Evolutionary conservation across 2,888 invertebrate species (phyloP), one percentile per base, ranked within the genome.

Genomic region (Metopia argyrocephala): DNA sequence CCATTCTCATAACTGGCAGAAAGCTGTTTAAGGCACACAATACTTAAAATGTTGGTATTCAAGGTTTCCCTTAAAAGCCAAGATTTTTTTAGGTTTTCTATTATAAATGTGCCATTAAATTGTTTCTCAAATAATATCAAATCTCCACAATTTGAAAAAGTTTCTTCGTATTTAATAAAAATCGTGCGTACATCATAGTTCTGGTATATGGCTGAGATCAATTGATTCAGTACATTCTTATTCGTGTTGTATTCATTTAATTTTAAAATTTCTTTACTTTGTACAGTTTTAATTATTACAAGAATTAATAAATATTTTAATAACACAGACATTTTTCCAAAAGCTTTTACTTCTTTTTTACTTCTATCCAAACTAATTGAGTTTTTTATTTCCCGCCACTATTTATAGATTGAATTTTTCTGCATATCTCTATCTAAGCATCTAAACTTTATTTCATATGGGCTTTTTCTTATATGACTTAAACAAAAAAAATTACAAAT

Each of bases 11-110:
- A 68, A 28, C 61, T 45, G 0, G 12, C 1, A 0, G 15, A 6
- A 1, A 76, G 6, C 7, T 31, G 18, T 2, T 27, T 23, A 1
- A 76, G 12, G 9, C 76, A 76, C 9, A 76, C 21, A 3, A 76
- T 4, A n/a, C 69, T 27, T 25, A 76, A 50, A 1, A 76, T 21
- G 6, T 76, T 62, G n/a, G 1, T 2, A 64, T 64, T 76, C n/a
- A 76, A 9, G 0, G 70, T 25, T 28, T 5, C 50, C 9, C 50
- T 70, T 9, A 76, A 31, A 25, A n/a, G 5, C 21, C 57, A 50
- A 0, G 12, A 0, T 9, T 20, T 9, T 2, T 31, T 25, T 3
- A 70, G 18, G 25, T 57, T 50, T 64, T 50, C 62, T 9, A 76
- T 56, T 3, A 76, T 54, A 7, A 66, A 0, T 1, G 25, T 5